Base-by-base conservation (phyloP, 1,140 invertebrate species). In the Drosophila kikkawai region DNA sequence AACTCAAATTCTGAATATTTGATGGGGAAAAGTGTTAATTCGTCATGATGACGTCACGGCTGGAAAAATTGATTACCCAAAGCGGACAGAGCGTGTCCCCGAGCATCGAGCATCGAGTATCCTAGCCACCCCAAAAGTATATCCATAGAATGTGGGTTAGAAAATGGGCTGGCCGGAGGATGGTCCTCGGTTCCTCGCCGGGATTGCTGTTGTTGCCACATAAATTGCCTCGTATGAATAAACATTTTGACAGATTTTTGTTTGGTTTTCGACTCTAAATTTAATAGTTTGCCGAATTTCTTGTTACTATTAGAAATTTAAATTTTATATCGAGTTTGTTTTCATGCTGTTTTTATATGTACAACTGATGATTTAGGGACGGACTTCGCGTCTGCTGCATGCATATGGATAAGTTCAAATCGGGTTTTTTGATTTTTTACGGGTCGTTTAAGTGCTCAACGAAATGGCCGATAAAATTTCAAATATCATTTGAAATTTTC, bases 31-130 rank as follows among this genome's bases (percentile, higher is more conserved):
- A 85, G 57, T 83, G 68, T 68, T 69, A 84, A 85, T 85, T 85
- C 82, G 81, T 79, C 82, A 85, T 73, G 82, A 85, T 85, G 82
- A 85, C 82, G 82, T 85, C 82, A 85, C 81, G 82, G 76, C 64
- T 79, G 12, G 45, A 26, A 55, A 70, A 85, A 85, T 85, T 77
- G 77, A 85, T 85, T 85, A 84, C 44, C 53, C 41, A 56, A 80
- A 65, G 57, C 71, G 63, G 80, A 67, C 75, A 82, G 53, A 73
- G 80, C 80, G 80, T 82, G n/a, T 82, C 80, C 80, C 61, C 47
- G 34, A 53, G 26, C 48, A 48, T 34, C 60, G 29, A 63, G 19
- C 42, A 53, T 36, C 50, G 51, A 55, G 53, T 37, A 15, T 37
- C 15, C 39, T 55, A 76, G 47, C 73, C 37, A 50, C 67, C 69